Evolutionary conservation across 2,888 invertebrate species (phyloP).

Genomic region (Eumacrocentrus americanus): DNA sequence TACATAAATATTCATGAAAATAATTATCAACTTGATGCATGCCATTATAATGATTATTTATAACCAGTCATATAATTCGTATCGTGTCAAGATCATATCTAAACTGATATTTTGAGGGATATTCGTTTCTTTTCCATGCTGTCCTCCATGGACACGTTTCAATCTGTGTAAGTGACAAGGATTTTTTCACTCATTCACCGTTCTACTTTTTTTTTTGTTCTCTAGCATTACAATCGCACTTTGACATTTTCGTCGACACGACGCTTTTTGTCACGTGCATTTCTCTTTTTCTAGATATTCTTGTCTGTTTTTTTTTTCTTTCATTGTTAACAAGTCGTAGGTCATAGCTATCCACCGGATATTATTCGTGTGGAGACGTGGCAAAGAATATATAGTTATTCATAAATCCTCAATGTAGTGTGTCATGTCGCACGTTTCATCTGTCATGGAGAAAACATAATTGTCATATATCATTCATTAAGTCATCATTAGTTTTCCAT

Average conservation of each 20-base stretch:
- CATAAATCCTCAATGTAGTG: neutral
- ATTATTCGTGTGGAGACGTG: too few species aligned
- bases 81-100: neutral
- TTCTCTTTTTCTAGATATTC: neutral
- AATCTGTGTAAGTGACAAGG: conserved; percentile 38
- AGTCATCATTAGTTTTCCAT: conserved; percentile 28
- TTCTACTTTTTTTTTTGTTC: conserved; percentile 17
- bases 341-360: neutral
- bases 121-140: conserved; percentile 56
- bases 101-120: conserved; percentile 56
- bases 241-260: conserved; percentile 21
- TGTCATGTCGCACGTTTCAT: conserved; percentile 10
- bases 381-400: neutral
- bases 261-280: conserved; percentile 4
- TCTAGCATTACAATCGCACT: conserved; percentile 27
- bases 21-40: neutral
- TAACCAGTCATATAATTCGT: neutral
- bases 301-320: neutral
- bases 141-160: conserved; percentile 35
- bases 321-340: neutral
- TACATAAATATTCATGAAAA: neutral
- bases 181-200: conserved; percentile 27
- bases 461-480: conserved; percentile 2
- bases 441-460: conserved; percentile 14
- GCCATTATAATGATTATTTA: neutral